These are phyloP conservation scores for Coremacera marginata DNA, from an alignment of 2,888 invertebrate species.

Conservation along the genomic window DNA sequence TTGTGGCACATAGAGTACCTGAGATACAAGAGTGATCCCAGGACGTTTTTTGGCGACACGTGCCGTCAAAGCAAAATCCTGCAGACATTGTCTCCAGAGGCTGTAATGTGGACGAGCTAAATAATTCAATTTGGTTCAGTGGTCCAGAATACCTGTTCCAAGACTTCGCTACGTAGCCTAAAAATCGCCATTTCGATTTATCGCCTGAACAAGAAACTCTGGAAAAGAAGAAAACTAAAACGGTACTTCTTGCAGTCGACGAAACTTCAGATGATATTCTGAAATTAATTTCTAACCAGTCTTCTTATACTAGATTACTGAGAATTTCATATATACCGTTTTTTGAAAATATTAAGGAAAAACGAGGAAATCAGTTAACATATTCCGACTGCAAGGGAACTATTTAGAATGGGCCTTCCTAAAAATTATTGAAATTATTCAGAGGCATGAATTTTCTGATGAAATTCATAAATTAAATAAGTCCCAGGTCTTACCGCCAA, in stretches of 20 bases:
- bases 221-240: neutral
- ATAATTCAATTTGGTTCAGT: neutral
- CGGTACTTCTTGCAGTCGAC: neutral
- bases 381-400: neutral
- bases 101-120: neutral
- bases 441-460: neutral
- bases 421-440: neutral
- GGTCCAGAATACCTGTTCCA: neutral
- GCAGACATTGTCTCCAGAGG: neutral
- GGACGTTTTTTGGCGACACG: neutral
- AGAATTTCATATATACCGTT: too few species aligned
- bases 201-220: neutral
- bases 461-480: neutral
- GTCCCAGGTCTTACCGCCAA: neutral
- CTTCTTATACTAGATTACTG: too few species aligned
- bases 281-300: too few species aligned
- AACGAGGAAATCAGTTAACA: neutral
- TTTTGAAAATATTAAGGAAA: neutral
- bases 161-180: too few species aligned
- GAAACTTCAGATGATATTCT: too few species aligned
- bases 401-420: neutral
- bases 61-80: neutral
- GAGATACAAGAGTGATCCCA: constrained; percentile 2
- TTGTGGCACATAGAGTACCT: neutral
- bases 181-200: neutral